Base-by-base conservation (phyloP, 1,140 invertebrate species). In the Hesperophylax magnus region DNA sequence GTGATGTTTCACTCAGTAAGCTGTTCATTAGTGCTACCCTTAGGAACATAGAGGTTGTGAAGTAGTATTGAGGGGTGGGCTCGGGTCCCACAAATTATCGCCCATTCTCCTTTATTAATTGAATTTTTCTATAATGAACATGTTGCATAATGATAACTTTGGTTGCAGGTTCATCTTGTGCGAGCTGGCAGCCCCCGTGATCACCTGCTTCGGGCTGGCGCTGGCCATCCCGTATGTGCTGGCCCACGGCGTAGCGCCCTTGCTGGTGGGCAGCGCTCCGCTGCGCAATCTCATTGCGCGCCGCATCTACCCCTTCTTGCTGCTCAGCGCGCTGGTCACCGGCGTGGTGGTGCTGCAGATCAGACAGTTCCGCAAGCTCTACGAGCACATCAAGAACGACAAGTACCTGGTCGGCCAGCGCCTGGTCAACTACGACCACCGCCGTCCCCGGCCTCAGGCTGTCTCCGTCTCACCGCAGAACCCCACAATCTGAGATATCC, bases 311-410 rank as follows among this genome's bases (percentile, higher is more conserved):
- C 98, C 98, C 20, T 94, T 96, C 81, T 90, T 98, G 31, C 88
- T 99, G 60, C 88, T 96, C 24, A 89, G 95, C 15, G 91, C 92
- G 56, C 86, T 96, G 7, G 88, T 95, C 52, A 90, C 92, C 61
- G 92, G 93, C 60, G 92, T 97, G 65, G 91, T 97, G 63, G 91
- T 93, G 74, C 93, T 96, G 86, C 96, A 97, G 90, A 94, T 98
- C 52, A 93, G 95, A 77, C 98, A 99, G 87, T 98, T 99, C 88
- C 94, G 93, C 85, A 95, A 97, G 85, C 91, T 99, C 0, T 99
- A 99, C 87, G 97, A 99, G 87, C 98, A 99, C 88, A 99, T 99
- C 86, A 98, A 98, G 89, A 99, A 99, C 91, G 98, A 99, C 87
- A 99, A 99, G 91, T 99, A 99, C 90, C 92, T 99, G 27, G 97